Evolutionary conservation across 2,888 invertebrate genomes (phyloP).

Genomic region (Rhamnusium bicolor): DNA sequence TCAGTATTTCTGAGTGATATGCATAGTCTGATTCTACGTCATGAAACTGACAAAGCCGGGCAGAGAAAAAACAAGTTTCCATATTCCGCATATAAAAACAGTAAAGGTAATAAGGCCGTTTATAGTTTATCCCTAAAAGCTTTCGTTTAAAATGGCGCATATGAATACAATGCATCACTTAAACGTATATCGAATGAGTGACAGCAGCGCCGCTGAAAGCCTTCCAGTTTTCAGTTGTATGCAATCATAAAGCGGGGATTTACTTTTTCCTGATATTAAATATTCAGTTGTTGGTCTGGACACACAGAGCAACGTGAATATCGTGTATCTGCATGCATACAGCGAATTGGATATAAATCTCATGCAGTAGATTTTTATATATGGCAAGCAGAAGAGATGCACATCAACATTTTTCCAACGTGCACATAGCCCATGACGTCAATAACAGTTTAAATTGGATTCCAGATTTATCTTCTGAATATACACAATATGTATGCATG

Average conservation of each 20-base stretch:
- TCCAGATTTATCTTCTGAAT: slow-evolving; percentile 63
- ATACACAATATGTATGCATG: slow-evolving; percentile 57
- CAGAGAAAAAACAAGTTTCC: neutral
- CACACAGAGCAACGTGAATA: slow-evolving; percentile 31
- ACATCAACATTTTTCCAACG: slow-evolving; percentile 64
- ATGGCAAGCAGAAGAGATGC: slow-evolving; percentile 59
- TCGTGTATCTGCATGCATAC: slow-evolving; percentile 51
- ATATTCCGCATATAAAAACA: neutral
- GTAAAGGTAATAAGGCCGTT: slow-evolving; percentile 30
- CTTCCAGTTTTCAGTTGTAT: slow-evolving; percentile 25
- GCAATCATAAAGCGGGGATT: slow-evolving; percentile 35
- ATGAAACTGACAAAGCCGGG: neutral
- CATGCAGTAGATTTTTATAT: slow-evolving; percentile 60
- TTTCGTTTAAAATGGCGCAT: slow-evolving; percentile 40
- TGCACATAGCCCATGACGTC: slow-evolving; percentile 63
- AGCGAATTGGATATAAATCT: slow-evolving; percentile 61
- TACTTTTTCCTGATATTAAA: slow-evolving; percentile 45
- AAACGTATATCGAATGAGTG: slow-evolving; percentile 39
- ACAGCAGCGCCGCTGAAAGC: slow-evolving; percentile 29
- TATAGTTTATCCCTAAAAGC: slow-evolving; percentile 42
- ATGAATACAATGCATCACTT: slow-evolving; percentile 44
- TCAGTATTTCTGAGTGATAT: neutral
- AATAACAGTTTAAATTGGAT: slow-evolving; percentile 67
- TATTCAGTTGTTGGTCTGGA: slow-evolving; percentile 42
- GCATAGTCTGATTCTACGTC: neutral